Evolutionary conservation across 2,888 invertebrate species (phyloP).

Genomic region (Nemapogon koenigi): DNA sequence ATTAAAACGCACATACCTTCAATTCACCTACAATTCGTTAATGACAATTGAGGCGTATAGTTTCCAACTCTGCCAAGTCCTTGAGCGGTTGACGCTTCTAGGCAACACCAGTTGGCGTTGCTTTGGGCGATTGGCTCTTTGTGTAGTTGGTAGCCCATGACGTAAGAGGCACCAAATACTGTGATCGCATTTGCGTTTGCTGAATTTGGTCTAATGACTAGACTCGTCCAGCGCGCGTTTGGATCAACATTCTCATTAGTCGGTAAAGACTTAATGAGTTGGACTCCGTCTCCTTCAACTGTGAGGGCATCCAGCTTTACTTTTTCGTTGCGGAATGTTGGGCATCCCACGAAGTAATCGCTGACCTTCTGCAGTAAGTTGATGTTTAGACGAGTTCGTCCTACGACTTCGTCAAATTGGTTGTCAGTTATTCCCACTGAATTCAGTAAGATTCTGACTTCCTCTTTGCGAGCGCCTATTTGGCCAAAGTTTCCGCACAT

Average conservation of each 20-base stretch:
- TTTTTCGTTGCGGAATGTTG: conserved; percentile 14
- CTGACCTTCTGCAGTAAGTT: conserved; percentile 1
- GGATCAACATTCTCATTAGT: background rate
- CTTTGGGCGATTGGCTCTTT: background rate
- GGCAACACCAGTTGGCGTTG: conserved; percentile 3
- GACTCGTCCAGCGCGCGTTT: background rate
- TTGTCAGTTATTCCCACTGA: conserved; percentile 2
- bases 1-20: too few species aligned
- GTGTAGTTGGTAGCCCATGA: conserved; percentile 6
- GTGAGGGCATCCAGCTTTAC: conserved; percentile 13
- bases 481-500: conserved; percentile 9
- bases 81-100: too few species aligned
- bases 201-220: conserved; percentile 2
- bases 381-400: conserved; percentile 3
- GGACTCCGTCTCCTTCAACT: conserved; percentile 10
- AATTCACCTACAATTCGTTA: too few species aligned
- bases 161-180: conserved; percentile 5
- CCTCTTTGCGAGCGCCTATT: conserved; percentile 6
- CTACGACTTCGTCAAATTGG: conserved; percentile 1
- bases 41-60: too few species aligned
- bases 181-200: conserved; percentile 4
- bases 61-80: too few species aligned
- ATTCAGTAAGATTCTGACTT: background rate
- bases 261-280: conserved; percentile 1
- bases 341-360: conserved; percentile 10